Conservation (phyloP, 1,140 invertebrate species). For the Campoletis sonorensis region DNA sequence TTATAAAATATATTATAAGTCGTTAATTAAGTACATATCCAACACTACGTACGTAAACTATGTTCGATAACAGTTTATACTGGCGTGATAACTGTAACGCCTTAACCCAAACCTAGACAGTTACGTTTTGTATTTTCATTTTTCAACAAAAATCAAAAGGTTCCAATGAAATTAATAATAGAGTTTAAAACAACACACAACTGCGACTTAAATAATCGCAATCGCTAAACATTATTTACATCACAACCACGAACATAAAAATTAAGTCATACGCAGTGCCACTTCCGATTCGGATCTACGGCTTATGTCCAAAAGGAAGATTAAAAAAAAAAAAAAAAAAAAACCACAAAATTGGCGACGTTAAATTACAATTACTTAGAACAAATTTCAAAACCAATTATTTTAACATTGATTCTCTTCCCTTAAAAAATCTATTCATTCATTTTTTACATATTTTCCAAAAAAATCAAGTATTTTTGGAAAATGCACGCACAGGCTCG, state of each 20-base stretch:
- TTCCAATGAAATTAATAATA: background rate
- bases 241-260: conserved; percentile 61
- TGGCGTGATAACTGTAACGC: background rate
- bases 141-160: background rate
- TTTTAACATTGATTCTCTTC: too few relatives aligned
- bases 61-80: conserved; percentile 57
- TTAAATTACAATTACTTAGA: too few relatives aligned
- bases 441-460: conserved; percentile 14
- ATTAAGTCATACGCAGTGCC: conserved; percentile 33
- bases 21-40: conserved; percentile 69
- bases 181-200: background rate
- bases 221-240: conserved; percentile 48
- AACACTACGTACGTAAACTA: conserved; percentile 64
- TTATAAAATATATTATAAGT: conserved; percentile 70
- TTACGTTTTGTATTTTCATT: conserved; percentile 18
- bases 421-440: background rate
- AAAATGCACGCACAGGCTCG: conserved; percentile 9
- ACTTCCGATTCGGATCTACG: background rate
- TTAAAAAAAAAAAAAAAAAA: too few relatives aligned
- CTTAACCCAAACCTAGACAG: background rate
- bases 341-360: too few relatives aligned
- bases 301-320: background rate
- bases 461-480: too few relatives aligned
- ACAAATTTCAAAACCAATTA: too few relatives aligned
- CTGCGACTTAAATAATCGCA: background rate